Percentiles rank a stretch among this genome's conserved stretches.
Evolutionary conservation across 2,888 invertebrate species (phyloP).

Genomic region (Hetaerina titia): DNA sequence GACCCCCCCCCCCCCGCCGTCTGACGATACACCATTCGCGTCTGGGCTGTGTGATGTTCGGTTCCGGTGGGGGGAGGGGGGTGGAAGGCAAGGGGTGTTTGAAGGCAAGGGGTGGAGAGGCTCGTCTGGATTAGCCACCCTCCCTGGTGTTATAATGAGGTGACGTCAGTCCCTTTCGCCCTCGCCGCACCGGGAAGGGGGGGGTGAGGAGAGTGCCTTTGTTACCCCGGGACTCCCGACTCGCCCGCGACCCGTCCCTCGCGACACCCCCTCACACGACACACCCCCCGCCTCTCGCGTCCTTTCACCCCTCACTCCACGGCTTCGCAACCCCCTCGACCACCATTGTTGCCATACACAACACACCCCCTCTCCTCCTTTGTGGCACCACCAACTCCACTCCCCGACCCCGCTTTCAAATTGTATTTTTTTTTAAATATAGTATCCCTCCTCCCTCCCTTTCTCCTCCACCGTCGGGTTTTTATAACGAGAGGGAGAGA

Average conservation of each 20-base stretch:
- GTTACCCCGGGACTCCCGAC: neutral
- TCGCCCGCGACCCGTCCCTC: neutral
- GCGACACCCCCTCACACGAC: neutral
- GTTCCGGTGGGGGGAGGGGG: neutral
- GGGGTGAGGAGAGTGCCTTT: neutral
- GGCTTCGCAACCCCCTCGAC: neutral
- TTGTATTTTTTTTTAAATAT: neutral
- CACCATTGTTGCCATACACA: constrained; percentile 6
- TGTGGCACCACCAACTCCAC: neutral
- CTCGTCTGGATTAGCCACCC: constrained; percentile 39
- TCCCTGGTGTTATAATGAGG: constrained; percentile 62
- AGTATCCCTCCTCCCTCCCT: neutral
- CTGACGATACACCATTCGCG: neutral
- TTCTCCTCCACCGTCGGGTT: neutral
- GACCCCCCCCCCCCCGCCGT: neutral
- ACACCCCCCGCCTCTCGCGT: neutral
- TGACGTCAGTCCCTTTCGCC: constrained; percentile 36
- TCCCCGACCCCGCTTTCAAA: neutral
- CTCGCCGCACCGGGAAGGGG: neutral
- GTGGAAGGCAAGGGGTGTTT: neutral
- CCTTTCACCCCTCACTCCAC: neutral
- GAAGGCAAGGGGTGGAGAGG: constrained; percentile 1
- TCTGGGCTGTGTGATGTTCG: neutral
- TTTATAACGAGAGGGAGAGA: neutral
- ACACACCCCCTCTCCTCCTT: neutral